A percentile compares a stretch with the other conserved stretches of the same genome.
phyloP scores from a whole-genome alignment of 2,888 invertebrate species.

The Neoaliturus tenellus region DNA sequence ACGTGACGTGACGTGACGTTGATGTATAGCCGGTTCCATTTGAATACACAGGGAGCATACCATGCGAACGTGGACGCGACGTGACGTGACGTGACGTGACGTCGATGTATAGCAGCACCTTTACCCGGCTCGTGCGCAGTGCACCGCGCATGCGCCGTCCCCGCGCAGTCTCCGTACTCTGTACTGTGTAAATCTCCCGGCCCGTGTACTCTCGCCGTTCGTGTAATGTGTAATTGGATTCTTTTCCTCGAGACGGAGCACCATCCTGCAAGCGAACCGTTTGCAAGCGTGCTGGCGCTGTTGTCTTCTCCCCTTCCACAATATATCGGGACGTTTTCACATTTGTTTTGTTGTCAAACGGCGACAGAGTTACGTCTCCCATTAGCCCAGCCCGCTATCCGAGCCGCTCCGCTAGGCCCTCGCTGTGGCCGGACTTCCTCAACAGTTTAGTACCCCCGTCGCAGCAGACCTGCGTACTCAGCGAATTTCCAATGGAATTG shows the following conservation, averaged over 20 bases:
- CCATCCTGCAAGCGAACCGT: conserved; percentile 22
- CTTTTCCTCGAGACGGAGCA: conserved; percentile 39
- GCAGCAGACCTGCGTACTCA: conserved; percentile 5
- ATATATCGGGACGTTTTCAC: conserved; percentile 45
- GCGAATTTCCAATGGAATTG: conserved; percentile 4
- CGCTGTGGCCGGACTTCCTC: neutral
- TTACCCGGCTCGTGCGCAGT: neutral
- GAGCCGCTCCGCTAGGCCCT: neutral
- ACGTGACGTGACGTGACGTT: no score
- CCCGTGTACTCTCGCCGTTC: neutral
- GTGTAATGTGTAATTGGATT: conserved; percentile 37
- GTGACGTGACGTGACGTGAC: no score
- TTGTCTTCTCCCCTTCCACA: conserved; percentile 38
- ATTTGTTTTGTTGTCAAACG: conserved; percentile 45
- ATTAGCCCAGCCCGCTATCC: conserved; percentile 9
- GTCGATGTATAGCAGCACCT: no score
- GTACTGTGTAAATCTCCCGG: conserved; percentile 22
- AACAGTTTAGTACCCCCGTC: neutral
- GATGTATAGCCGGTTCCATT: no score
- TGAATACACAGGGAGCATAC: no score
- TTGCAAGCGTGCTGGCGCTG: conserved; percentile 28
- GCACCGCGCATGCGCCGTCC: neutral
- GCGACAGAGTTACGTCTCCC: conserved; percentile 21
- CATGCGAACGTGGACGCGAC: no score
- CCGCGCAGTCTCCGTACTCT: no score